Conservation (phyloP, 2,113 vertebrate species). For the Camelus dromedarius region DNA sequence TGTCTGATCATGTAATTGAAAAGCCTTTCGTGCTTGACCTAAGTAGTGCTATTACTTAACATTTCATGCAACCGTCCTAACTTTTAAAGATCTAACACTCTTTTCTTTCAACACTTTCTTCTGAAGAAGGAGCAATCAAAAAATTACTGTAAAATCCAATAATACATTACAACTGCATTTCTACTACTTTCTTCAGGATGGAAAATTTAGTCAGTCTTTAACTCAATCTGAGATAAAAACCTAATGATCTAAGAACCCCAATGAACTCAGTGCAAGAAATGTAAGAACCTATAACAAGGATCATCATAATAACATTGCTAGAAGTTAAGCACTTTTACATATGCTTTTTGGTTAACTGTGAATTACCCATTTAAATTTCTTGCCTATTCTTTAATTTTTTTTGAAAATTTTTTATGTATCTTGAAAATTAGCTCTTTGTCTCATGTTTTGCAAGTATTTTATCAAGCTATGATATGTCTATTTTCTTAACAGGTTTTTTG, state of each 20-base stretch:
- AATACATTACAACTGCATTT: background rate
- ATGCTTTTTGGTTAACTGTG: background rate
- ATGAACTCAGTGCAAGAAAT: background rate
- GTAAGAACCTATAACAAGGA: background rate
- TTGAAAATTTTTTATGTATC: background rate
- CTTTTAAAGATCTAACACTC: background rate
- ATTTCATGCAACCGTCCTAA: background rate
- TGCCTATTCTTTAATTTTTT: background rate
- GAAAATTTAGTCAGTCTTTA: background rate
- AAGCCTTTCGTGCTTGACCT: background rate
- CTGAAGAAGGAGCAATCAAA: background rate
- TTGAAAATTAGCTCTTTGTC: background rate
- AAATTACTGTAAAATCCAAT: conserved; percentile 51
- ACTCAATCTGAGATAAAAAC: background rate
- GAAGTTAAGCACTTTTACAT: background rate
- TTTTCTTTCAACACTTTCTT: conserved; percentile 30
- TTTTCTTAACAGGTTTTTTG: conserved; percentile 14
- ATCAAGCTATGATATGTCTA: background rate
- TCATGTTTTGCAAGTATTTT: conserved; percentile 12
- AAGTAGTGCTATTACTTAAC: background rate
- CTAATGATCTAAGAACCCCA: background rate
- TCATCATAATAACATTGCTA: background rate
- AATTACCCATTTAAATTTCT: background rate
- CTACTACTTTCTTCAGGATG: background rate
- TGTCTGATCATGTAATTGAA: background rate